phyloP scores from a whole-genome alignment of 2,797 vertebrate genomes.

The Acipenser ruthenus region DNA sequence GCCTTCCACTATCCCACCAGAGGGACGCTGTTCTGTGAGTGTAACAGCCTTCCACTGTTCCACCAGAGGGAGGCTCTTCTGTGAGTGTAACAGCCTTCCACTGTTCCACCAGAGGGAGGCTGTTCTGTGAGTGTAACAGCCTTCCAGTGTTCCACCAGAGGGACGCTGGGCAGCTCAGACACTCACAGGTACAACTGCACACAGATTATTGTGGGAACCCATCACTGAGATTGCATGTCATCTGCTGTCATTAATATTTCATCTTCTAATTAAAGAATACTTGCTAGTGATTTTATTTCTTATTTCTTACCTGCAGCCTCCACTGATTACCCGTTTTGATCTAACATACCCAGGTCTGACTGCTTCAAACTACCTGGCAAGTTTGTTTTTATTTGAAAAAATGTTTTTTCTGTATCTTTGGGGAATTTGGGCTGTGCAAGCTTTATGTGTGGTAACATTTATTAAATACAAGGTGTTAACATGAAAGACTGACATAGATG shows the following conservation, averaged over 20 bases:
- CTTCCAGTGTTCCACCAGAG: no score
- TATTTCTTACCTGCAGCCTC: conserved; percentile 62
- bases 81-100: no score
- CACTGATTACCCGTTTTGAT: conserved; percentile 68
- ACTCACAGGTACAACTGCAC: not conserved
- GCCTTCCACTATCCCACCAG: no score
- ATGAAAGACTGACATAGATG: no score
- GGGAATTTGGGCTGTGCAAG: conserved; percentile 16
- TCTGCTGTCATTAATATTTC: conserved; percentile 10
- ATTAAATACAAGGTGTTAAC: no score
- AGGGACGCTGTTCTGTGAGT: no score
- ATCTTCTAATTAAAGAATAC: conserved; percentile 20
- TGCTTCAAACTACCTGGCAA: conserved; percentile 68
- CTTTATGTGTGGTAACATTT: conserved; percentile 13
- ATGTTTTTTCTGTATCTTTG: conserved; percentile 25
- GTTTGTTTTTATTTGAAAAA: conserved; percentile 41
- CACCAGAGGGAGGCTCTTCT: no score
- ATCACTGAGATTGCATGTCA: conserved; percentile 28
- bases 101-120: no score
- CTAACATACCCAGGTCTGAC: conserved; percentile 64
- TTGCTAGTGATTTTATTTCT: conserved; percentile 47
- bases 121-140: no score
- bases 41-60: no score
- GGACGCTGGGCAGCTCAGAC: no score
- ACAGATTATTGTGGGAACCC: not conserved